These are phyloP conservation scores for zebrafish (Danio rerio) DNA, from an alignment of 2,113 vertebrate species.

Conservation along the genomic window GRCz12tu NC_133185.1:27063501-27064000, in stretches of 20 bases:
- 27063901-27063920: not conserved
- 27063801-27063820: constrained; percentile 22
- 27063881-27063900: not conserved
- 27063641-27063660: constrained; percentile 76
- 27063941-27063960: not conserved
- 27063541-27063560: constrained; percentile 22
- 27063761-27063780: constrained; percentile 84
- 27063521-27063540: not conserved
- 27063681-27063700: constrained; percentile 73
- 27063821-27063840: not conserved
- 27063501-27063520: constrained; percentile 28
- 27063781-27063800: constrained; percentile 40
- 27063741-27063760: constrained; percentile 88
- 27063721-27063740: constrained; percentile 75
- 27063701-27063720: constrained; percentile 76
- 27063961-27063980: not conserved
- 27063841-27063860: not conserved
- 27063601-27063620: constrained; percentile 68
- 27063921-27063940: not conserved
- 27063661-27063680: constrained; percentile 74
- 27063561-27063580: constrained; percentile 63
- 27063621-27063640: constrained; percentile 73
- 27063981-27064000: not conserved
- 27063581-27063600: constrained; percentile 64
- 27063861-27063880: not conserved